A percentile compares a stretch with the other conserved stretches of the same genome.
These are phyloP conservation scores for Hippopotamus amphibius DNA, from an alignment of 2,113 vertebrate genomes.

Conservation along the genomic window DNA sequence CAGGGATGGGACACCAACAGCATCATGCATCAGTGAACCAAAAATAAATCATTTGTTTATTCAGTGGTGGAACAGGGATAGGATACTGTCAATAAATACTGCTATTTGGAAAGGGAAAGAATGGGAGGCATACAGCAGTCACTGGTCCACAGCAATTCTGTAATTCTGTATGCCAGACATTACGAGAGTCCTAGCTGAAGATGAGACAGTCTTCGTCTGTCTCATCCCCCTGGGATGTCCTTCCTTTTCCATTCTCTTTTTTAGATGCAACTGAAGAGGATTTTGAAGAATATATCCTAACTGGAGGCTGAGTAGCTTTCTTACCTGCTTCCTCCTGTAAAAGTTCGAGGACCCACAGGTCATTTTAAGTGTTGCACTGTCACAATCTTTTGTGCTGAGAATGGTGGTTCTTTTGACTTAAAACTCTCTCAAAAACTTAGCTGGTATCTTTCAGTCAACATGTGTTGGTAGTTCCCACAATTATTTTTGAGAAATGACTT, in stretches of 20 bases:
- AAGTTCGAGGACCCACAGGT: neutral
- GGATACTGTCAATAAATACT: neutral
- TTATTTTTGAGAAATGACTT: constrained; percentile 1
- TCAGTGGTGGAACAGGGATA: neutral
- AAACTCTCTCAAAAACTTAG: neutral
- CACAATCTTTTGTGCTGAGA: neutral
- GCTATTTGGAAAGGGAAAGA: neutral
- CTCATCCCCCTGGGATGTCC: neutral
- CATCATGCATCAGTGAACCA: neutral
- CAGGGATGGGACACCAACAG: no score
- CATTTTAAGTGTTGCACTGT: neutral
- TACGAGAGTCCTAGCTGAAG: neutral
- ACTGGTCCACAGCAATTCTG: neutral
- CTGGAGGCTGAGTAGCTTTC: neutral
- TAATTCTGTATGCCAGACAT: neutral
- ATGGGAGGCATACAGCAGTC: neutral
- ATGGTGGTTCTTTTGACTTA: neutral
- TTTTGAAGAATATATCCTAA: neutral
- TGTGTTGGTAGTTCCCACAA: neutral
- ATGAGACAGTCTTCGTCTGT: fast-evolving
- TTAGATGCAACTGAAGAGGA: neutral
- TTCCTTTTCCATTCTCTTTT: neutral
- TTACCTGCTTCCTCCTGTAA: neutral
- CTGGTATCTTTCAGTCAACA: neutral
- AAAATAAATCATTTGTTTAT: neutral